Conservation (phyloP, 2,113 vertebrate genomes). For the Tragelaphus buxtoni region DNA sequence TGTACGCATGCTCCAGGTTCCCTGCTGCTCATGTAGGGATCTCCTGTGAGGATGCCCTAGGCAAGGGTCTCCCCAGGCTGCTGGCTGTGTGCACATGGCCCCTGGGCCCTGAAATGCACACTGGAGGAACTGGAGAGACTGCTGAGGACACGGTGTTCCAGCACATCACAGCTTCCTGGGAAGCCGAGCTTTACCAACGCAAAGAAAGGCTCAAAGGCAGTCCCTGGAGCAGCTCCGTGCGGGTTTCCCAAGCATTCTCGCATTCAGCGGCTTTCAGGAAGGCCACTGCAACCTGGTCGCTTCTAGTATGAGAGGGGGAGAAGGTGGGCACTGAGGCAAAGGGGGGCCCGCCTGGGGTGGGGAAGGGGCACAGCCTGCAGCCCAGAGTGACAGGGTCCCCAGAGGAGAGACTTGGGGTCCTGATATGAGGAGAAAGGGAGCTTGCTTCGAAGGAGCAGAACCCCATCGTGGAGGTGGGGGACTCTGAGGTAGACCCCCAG, state of each 20-base stretch:
- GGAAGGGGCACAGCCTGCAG: not conserved
- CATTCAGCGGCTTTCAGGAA: not conserved
- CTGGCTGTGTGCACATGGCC: not conserved
- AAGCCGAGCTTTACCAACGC: not conserved
- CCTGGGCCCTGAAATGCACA: not conserved
- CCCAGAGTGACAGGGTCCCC: not conserved
- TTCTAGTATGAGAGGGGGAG: not conserved
- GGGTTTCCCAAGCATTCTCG: not conserved
- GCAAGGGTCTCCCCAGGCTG: not conserved
- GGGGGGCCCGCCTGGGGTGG: rapidly evolving
- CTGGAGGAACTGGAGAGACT: not conserved
- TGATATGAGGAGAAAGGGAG: not conserved
- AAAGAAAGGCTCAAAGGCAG: not conserved
- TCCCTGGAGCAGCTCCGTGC: not conserved
- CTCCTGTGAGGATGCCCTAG: not conserved
- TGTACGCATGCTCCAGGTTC: not conserved
- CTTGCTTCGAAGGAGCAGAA: not conserved
- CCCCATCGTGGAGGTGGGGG: rapidly evolving
- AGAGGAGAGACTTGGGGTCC: not conserved
- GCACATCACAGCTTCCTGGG: not conserved
- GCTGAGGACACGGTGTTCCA: not conserved
- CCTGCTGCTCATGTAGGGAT: not conserved
- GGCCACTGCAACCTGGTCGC: rapidly evolving
- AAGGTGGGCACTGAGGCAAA: rapidly evolving
- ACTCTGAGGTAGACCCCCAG: rapidly evolving